Evolutionary conservation across 1,140 invertebrate species (phyloP).

Genomic region (Aphis craccivora): DNA sequence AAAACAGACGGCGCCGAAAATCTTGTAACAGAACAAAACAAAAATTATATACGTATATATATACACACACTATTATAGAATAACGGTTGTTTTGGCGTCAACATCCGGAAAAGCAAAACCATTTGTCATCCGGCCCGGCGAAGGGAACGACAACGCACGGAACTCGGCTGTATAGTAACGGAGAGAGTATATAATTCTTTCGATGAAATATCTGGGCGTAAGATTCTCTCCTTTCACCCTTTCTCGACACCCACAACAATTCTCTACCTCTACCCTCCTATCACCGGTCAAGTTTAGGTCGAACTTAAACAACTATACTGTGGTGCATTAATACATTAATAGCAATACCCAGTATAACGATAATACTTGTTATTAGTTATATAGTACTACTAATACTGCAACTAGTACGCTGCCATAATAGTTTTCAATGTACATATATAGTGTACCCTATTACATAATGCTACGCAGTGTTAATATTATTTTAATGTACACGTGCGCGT

Average conservation of each 20-base stretch:
- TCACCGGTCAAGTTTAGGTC: not conserved
- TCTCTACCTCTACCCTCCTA: not conserved
- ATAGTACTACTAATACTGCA: not conserved
- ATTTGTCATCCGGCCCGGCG: conserved; percentile 43
- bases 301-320: not conserved
- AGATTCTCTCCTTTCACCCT: not conserved
- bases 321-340: not conserved
- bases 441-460: not conserved
- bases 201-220: not conserved
- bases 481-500: not conserved
- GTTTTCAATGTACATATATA: not conserved
- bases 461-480: not conserved
- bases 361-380: not conserved
- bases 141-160: not conserved
- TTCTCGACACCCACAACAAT: not conserved
- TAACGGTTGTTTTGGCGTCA: conserved; percentile 44
- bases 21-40: conserved; percentile 34
- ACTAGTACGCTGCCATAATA: not conserved
- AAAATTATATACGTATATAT: not conserved
- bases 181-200: not conserved
- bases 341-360: not conserved
- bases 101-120: conserved; percentile 50
- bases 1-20: conserved; percentile 55
- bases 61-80: not conserved
- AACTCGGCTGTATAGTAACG: not conserved